Evolutionary conservation across 2,888 invertebrate species (phyloP).

Genomic region (Pomacea canaliculata): DNA sequence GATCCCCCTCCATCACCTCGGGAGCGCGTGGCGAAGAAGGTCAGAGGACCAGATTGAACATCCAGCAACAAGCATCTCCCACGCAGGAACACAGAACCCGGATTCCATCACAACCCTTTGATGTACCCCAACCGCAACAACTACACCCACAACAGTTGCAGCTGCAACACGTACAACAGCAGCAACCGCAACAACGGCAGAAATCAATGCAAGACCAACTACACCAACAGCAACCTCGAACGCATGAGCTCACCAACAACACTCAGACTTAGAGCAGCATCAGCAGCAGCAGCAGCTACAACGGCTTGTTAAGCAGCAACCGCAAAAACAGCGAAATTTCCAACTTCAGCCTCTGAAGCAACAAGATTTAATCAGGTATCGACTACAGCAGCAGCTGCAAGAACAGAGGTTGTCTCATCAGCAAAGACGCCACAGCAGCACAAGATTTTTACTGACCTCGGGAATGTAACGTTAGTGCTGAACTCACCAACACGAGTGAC

Average conservation of each 20-base stretch:
- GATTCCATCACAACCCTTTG: too few species aligned
- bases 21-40: not conserved
- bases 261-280: too few species aligned
- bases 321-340: not conserved
- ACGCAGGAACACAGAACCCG: too few species aligned
- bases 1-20: too few species aligned
- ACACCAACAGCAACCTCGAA: not conserved
- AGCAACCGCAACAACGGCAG: slow-evolving; percentile 1
- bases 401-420: not conserved
- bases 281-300: not conserved
- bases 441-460: too few species aligned
- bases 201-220: not conserved
- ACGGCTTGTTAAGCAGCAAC: not conserved
- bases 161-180: slow-evolving; percentile 2
- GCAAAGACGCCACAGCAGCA: not conserved
- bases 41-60: too few species aligned
- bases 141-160: slow-evolving; percentile 6
- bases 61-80: too few species aligned
- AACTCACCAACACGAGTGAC: too few species aligned
- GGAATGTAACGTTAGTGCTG: too few species aligned
- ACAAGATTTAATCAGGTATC: not conserved
- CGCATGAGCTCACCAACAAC: not conserved
- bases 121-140: not conserved
- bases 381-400: not conserved
- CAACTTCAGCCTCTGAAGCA: not conserved